These are phyloP conservation scores for Telenomus remus DNA, from an alignment of 1,140 invertebrate genomes.

Conservation along the genomic window DNA sequence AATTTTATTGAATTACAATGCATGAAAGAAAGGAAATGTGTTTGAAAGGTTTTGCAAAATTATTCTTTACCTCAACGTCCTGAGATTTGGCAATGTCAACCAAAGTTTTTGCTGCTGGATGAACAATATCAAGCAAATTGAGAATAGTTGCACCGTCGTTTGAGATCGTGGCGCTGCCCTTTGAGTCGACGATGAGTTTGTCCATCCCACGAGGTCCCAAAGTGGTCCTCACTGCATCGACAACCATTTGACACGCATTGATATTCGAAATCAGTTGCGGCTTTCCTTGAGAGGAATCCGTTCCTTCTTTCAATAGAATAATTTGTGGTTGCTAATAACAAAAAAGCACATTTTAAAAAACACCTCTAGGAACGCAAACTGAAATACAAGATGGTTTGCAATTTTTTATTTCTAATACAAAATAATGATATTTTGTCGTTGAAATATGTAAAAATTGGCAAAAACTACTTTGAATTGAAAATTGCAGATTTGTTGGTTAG, in stretches of 20 bases:
- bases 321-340: constrained; percentile 95
- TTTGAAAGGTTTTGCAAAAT: no score
- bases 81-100: constrained; percentile 99
- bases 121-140: constrained; percentile 97
- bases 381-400: no score
- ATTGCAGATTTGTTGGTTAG: no score
- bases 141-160: constrained; percentile 99
- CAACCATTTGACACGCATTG: constrained; percentile 97
- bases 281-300: constrained; percentile 96
- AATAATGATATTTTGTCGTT: no score
- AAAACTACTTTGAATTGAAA: no score
- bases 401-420: no score
- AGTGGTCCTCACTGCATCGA: constrained; percentile 97
- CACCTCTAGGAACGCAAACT: no score
- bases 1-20: constrained; percentile 17
- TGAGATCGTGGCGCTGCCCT: constrained; percentile 95
- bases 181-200: constrained; percentile 95
- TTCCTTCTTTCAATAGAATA: constrained; percentile 97
- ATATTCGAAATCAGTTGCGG: constrained; percentile 98
- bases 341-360: constrained; percentile 38
- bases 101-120: constrained; percentile 97
- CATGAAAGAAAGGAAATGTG: no score
- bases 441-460: no score
- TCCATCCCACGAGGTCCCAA: constrained; percentile 99
- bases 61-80: constrained; percentile 91